A percentile compares a stretch with the other conserved stretches of the same genome.
Evolutionary conservation across 2,113 vertebrate species (phyloP).

Genomic region (Ceratotherium simum): DNA sequence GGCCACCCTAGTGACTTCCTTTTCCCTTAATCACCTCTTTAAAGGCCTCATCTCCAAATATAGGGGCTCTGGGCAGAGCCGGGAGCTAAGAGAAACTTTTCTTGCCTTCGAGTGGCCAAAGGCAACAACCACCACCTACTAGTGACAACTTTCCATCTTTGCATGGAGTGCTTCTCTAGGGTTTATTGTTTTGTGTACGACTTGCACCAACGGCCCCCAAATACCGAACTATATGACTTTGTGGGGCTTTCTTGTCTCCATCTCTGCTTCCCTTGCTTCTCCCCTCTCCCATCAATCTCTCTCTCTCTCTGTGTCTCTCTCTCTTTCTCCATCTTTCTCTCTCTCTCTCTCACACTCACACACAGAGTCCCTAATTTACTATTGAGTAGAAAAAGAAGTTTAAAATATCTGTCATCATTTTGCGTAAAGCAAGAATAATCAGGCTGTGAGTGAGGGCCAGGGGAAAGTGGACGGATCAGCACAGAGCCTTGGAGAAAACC

Average conservation of each 20-base stretch:
- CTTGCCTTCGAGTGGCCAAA: neutral
- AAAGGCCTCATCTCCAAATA: neutral
- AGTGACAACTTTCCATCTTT: neutral
- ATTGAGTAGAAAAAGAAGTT: neutral
- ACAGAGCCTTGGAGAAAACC: neutral
- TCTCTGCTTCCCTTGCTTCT: neutral
- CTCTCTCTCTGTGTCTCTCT: neutral
- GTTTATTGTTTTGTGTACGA: fast-evolving
- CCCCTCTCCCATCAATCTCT: neutral
- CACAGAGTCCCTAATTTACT: neutral
- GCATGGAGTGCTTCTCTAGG: neutral
- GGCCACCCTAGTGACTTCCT: neutral
- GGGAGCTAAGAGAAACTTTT: too few species aligned
- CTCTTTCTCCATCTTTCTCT: neutral
- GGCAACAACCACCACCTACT: neutral
- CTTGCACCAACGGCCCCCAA: neutral
- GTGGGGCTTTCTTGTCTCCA: neutral
- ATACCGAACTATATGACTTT: neutral
- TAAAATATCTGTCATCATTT: neutral
- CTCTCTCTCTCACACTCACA: neutral
- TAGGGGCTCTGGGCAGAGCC: too few species aligned
- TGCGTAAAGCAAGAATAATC: neutral
- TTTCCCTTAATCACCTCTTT: neutral
- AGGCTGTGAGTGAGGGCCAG: neutral
- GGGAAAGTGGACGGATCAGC: fast-evolving